Evolutionary conservation across 2,797 vertebrate genomes (phyloP).

Genomic region (Chanos chanos): DNA sequence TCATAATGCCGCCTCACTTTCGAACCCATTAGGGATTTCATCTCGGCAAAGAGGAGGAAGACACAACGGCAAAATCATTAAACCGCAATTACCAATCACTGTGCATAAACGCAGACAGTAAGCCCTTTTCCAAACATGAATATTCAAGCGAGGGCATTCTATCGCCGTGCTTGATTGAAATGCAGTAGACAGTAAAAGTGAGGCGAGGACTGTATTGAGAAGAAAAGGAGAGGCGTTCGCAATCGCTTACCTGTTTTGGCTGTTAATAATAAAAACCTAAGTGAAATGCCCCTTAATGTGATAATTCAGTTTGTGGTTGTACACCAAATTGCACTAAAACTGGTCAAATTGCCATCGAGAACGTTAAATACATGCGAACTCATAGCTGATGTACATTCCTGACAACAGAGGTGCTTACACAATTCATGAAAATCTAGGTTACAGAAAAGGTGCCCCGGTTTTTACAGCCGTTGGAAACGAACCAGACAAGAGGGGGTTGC

Average conservation of each 20-base stretch:
- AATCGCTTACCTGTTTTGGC: no score
- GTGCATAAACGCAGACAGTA: conserved; percentile 36
- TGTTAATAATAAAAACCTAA: no score
- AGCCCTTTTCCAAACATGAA: conserved; percentile 22
- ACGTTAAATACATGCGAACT: no score
- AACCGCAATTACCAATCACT: conserved; percentile 40
- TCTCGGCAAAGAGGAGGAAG: conserved; percentile 31
- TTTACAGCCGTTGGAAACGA: conserved; percentile 27
- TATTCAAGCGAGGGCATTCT: conserved; percentile 32
- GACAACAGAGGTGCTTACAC: no score
- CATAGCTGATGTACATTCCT: no score
- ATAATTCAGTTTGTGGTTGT: no score
- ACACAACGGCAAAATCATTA: neutral
- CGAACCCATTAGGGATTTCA: conserved; percentile 58
- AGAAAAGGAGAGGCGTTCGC: neutral
- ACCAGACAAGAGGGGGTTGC: conserved; percentile 47
- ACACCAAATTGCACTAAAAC: no score
- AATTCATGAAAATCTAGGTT: neutral
- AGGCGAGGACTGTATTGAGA: neutral
- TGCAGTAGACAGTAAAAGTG: neutral
- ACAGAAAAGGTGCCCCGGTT: conserved; percentile 21
- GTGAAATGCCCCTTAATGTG: no score
- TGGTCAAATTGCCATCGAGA: no score
- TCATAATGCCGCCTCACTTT: conserved; percentile 53
- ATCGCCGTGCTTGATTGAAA: conserved; percentile 20